phyloP scores from a whole-genome alignment of 2,797 vertebrate genomes.

The Nyctibius grandis region DNA sequence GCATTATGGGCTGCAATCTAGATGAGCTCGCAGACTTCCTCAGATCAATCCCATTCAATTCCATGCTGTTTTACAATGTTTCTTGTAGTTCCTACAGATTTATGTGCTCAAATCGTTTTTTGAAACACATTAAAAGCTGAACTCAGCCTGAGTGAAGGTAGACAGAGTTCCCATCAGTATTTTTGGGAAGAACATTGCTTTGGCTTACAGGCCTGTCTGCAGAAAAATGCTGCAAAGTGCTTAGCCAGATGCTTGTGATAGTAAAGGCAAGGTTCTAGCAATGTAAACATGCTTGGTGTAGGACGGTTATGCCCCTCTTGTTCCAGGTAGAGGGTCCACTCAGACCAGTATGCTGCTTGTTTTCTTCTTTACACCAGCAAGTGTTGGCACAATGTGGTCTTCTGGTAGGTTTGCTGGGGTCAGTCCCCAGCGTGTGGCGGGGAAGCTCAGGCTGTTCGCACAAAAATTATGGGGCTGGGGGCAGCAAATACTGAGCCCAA shows the following conservation, averaged over 20 bases:
- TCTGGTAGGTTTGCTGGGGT: not conserved
- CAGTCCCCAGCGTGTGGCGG: rapidly evolving
- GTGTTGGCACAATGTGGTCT: not conserved
- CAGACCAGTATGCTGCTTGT: not conserved
- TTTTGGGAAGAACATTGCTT: not conserved
- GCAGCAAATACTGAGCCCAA: not conserved
- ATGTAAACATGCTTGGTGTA: not conserved
- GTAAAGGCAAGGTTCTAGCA: not conserved
- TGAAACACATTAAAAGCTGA: not conserved
- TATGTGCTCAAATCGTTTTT: not conserved
- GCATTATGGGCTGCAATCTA: not conserved
- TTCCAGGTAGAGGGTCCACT: not conserved
- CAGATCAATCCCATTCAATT: not conserved
- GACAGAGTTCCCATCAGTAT: not conserved
- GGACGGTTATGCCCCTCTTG: not conserved
- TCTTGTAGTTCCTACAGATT: not conserved
- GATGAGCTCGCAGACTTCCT: rapidly evolving
- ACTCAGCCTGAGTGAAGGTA: not conserved
- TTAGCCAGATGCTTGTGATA: not conserved
- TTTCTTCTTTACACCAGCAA: not conserved
- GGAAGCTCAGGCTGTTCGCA: not conserved
- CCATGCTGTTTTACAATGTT: not conserved
- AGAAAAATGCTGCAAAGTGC: not conserved
- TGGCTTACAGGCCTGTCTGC: not conserved
- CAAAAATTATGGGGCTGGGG: not conserved